Base-by-base conservation (phyloP, 2,113 vertebrate genomes). In the Gasterosteus aculeatus region DNA sequence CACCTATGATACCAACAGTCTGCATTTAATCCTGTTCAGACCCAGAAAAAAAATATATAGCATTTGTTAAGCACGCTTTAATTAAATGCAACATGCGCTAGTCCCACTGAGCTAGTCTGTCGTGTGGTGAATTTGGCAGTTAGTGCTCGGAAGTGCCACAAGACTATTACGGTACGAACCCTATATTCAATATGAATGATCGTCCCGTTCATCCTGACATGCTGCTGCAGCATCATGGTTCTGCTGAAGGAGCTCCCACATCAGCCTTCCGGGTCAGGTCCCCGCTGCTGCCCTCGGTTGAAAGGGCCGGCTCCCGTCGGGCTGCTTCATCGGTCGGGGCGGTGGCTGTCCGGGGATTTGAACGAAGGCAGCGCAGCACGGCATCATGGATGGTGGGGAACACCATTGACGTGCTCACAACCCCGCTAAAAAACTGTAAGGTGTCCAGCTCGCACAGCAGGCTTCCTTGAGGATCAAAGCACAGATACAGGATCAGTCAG, bases 351-450 rank as follows among this genome's bases (percentile, higher is more conserved):
- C 1, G 15, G 26, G 38, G 22, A 0, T 42, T 14, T 42, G 82
- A 86, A 75, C 67, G 42, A 26, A 61, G 93, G 80, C 96, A 96
- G 81, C 95, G 89, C 39, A 98, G 91, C 22, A 96, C 95, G 0
- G 98, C 98, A 0, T 99, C 98, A 0, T 99, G 97, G 61, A 98
- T 65, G 2, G 95, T 97, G 54, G 95, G 95, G 73, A 99, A 99
- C 62, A 97, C 67, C 78, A 95, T 86, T 68, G 94, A 92, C 72
- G 85, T 88, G 3, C 91, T 93, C 75, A 93, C 53, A 0, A 84
- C 72, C 2, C 83, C 87, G 1, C 92, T 94, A 91, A 99, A 99
- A 82, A 99, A 99, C 59, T 93, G 81, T 69, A 98, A 89, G 38
- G 73, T 87, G 46, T 92, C 93, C 87, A 99, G 93, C 69, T 97